Evolutionary conservation across 2,113 vertebrate species (phyloP).

Genomic region (Elachura formosa): DNA sequence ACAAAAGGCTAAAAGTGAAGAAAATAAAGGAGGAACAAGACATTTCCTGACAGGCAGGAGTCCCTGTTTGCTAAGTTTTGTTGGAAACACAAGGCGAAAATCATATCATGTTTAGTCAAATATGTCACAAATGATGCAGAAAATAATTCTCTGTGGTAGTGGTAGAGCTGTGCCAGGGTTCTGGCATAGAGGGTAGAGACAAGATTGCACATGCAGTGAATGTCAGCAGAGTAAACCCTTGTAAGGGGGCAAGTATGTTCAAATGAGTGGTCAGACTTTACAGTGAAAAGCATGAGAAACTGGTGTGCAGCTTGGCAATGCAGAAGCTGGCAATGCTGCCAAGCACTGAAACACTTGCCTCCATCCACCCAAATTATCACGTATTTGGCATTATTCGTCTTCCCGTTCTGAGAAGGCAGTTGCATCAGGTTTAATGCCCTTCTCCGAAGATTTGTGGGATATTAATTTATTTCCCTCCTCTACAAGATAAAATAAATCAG

Average conservation of each 20-base stretch:
- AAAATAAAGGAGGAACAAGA: not conserved
- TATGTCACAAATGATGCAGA: constrained; percentile 31
- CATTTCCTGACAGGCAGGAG: not conserved
- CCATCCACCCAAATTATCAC: not conserved
- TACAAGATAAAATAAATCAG: not conserved
- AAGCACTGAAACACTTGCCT: not conserved
- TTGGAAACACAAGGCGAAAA: not conserved
- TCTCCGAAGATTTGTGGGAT: not conserved
- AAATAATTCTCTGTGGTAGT: not conserved
- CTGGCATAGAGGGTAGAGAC: not conserved
- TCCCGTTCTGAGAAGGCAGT: not conserved
- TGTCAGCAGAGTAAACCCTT: not conserved
- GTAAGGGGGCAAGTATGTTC: not conserved
- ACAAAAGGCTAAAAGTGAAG: not conserved
- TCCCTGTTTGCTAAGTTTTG: not conserved
- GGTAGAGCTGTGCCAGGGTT: not conserved
- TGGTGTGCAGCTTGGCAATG: not conserved
- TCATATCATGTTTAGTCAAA: not conserved
- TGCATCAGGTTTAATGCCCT: not conserved
- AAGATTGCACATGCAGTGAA: not conserved
- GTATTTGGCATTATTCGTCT: not conserved
- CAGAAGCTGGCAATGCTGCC: not conserved
- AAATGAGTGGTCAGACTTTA: not conserved
- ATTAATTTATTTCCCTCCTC: not conserved
- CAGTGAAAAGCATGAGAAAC: not conserved